phyloP scores from a whole-genome alignment of 2,113 vertebrate species.

The Nesogale talazaci region DNA sequence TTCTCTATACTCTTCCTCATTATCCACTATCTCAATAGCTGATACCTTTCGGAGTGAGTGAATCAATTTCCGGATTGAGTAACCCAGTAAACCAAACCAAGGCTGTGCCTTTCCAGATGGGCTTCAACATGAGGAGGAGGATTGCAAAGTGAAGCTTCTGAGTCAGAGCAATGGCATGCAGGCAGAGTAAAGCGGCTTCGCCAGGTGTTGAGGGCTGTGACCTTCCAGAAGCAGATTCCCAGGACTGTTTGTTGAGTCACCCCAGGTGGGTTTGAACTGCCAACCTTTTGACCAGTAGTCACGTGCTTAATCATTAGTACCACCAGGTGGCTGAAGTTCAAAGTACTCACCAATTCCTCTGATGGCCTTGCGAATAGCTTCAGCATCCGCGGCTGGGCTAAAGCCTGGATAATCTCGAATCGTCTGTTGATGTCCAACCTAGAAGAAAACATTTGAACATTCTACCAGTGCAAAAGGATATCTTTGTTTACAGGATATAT shows the following conservation, averaged over 20 bases:
- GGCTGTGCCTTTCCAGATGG: background rate
- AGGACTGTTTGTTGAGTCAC: background rate
- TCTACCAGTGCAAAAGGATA: background rate
- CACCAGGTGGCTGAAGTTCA: background rate
- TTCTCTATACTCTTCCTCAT: background rate
- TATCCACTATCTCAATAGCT: background rate
- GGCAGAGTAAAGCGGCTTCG: background rate
- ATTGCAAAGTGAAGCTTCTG: background rate
- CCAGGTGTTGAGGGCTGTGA: background rate
- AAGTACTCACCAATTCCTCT: conserved; percentile 88
- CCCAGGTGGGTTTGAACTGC: background rate
- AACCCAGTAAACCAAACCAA: background rate
- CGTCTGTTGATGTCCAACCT: conserved; percentile 88
- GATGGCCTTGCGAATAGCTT: conserved; percentile 88
- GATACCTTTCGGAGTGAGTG: conserved; percentile 8
- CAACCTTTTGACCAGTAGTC: background rate
- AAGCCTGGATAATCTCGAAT: conserved; percentile 87
- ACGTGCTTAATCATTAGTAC: background rate
- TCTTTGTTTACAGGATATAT: background rate
- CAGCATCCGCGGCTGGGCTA: conserved; percentile 88
- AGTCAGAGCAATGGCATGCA: background rate
- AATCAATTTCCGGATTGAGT: background rate
- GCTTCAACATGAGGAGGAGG: background rate
- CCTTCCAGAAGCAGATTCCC: background rate
- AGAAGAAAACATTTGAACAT: background rate